Evolutionary conservation across 2,888 invertebrate genomes (phyloP).

Genomic region (Thera obeliscata): DNA sequence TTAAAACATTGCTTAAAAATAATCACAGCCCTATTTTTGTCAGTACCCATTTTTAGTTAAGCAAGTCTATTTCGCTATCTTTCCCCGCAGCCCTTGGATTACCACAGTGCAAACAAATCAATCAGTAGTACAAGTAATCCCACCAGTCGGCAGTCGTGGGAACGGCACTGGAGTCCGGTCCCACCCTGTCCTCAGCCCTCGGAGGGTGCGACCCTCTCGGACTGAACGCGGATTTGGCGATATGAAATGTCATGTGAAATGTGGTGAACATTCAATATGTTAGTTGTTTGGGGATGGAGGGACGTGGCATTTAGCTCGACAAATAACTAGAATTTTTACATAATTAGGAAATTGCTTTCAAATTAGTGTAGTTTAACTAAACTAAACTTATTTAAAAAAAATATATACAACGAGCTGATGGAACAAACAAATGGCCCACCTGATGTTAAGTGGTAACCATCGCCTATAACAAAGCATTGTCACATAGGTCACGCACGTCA

Average conservation of each 20-base stretch:
- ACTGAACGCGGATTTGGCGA: conserved; percentile 25
- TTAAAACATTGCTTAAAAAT: no score
- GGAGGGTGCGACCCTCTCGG: conserved; percentile 32
- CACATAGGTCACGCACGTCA: no score
- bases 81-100: conserved; percentile 14
- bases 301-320: no score
- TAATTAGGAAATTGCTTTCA: no score
- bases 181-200: conserved; percentile 36
- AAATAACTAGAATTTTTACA: no score
- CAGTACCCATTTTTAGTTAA: background rate
- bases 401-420: no score
- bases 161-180: conserved; percentile 37
- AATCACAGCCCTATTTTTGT: background rate
- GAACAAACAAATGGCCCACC: no score
- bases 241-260: conserved; percentile 27
- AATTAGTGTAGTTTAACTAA: no score
- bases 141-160: conserved; percentile 45
- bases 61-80: conserved; percentile 12
- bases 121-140: conserved; percentile 35
- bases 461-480: no score
- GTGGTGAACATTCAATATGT: conserved; percentile 27
- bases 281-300: conserved; percentile 1
- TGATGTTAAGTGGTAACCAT: no score
- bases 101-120: conserved; percentile 37
- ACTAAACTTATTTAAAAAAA: no score